Evolutionary conservation across 1,140 invertebrate species (phyloP).

Genomic region (Onthophagus taurus): DNA sequence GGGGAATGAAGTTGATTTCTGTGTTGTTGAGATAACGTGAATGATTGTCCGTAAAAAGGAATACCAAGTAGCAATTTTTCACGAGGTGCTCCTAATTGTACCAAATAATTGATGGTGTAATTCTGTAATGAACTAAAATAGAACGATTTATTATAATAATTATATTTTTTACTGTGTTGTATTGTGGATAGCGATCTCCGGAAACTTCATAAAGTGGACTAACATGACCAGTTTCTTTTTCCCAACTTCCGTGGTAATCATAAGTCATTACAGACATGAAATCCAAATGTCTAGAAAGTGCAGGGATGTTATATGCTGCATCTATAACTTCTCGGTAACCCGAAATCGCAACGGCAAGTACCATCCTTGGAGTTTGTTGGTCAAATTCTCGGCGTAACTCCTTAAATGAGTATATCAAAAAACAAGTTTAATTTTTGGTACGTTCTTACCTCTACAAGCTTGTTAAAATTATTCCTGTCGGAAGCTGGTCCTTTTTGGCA

Average conservation of each 20-base stretch:
- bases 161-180: constrained; percentile 56
- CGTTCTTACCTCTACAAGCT: constrained; percentile 53
- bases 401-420: constrained; percentile 37
- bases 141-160: background rate
- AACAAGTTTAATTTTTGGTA: too few species aligned
- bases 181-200: constrained; percentile 59
- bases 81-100: constrained; percentile 61
- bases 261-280: constrained; percentile 85
- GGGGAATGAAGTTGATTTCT: constrained; percentile 40
- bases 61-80: constrained; percentile 78
- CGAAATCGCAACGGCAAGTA: constrained; percentile 74
- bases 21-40: constrained; percentile 51
- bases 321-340: constrained; percentile 85
- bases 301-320: constrained; percentile 65
- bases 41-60: constrained; percentile 83
- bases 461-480: constrained; percentile 69
- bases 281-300: constrained; percentile 59
- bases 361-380: constrained; percentile 51
- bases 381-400: constrained; percentile 72
- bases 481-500: constrained; percentile 67
- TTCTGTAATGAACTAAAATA: constrained; percentile 46
- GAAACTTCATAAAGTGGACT: constrained; percentile 60
- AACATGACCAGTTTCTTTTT: constrained; percentile 68
- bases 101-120: constrained; percentile 64
- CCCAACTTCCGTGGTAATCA: constrained; percentile 84